phyloP scores from a whole-genome alignment of 2,888 invertebrate species.

The Leptarthrus brevirostris region DNA sequence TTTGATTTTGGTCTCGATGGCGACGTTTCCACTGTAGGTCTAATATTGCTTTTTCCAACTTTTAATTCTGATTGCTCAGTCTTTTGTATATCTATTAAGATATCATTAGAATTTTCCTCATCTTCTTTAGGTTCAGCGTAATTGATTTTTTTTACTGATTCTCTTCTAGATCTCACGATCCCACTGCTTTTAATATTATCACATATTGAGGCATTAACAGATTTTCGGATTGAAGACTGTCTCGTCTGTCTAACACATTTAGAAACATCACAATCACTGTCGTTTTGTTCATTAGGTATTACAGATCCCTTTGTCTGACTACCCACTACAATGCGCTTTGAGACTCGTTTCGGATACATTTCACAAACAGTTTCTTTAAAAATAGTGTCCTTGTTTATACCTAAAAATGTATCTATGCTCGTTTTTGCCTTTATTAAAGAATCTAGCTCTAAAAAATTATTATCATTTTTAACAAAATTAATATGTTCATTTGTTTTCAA shows the following conservation, averaged over 20 bases:
- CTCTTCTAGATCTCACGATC: slow-evolving; percentile 60
- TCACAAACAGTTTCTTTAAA: neutral
- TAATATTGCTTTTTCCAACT: neutral
- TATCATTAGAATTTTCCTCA: slow-evolving; percentile 54
- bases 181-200: slow-evolving; percentile 57
- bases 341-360: neutral
- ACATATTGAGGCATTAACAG: neutral
- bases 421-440: slow-evolving; percentile 76
- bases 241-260: slow-evolving; percentile 15
- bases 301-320: neutral
- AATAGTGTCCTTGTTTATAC: slow-evolving; percentile 58
- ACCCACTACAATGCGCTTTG: neutral
- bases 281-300: neutral
- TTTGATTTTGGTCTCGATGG: slow-evolving; percentile 54
- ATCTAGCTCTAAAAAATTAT: slow-evolving; percentile 81
- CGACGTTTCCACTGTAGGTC: neutral
- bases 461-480: slow-evolving; percentile 78
- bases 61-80: slow-evolving; percentile 8
- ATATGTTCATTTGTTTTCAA: slow-evolving; percentile 80
- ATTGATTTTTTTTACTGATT: slow-evolving; percentile 55
- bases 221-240: neutral
- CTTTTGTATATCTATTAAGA: slow-evolving; percentile 51
- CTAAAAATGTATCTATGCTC: slow-evolving; percentile 77
- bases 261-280: neutral
- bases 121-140: slow-evolving; percentile 55